phyloP scores from a whole-genome alignment of 2,113 vertebrate genomes.

The Gobio gobio region DNA sequence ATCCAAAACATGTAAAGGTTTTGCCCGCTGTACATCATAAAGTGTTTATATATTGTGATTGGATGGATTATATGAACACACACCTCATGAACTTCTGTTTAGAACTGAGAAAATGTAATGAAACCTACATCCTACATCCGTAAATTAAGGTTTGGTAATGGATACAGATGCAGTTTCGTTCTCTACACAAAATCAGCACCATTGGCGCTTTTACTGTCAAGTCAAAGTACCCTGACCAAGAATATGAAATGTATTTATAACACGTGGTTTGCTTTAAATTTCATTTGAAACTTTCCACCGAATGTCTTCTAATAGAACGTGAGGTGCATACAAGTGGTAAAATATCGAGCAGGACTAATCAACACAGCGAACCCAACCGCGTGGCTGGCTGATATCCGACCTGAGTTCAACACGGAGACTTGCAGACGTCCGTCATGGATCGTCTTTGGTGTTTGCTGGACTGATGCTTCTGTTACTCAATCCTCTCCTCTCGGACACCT shows the following conservation, averaged over 20 bases:
- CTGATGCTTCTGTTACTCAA: slow-evolving; percentile 76
- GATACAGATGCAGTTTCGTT: neutral
- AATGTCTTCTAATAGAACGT: neutral
- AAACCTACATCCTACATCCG: neutral
- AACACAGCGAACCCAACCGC: neutral
- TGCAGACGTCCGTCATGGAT: slow-evolving; percentile 83
- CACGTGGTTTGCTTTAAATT: neutral
- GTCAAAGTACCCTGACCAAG: neutral
- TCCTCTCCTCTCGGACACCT: slow-evolving; percentile 77
- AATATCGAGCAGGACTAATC: neutral
- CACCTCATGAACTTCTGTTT: neutral
- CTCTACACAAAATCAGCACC: slow-evolving; percentile 27
- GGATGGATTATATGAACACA: neutral
- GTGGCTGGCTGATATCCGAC: slow-evolving; percentile 14
- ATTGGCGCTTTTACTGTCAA: neutral
- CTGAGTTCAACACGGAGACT: slow-evolving; percentile 47
- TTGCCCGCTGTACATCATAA: neutral
- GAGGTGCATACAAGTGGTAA: neutral
- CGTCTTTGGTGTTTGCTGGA: slow-evolving; percentile 83
- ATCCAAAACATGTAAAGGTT: neutral
- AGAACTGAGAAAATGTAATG: neutral
- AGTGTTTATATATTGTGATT: neutral
- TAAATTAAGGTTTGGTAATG: neutral
- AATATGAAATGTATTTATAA: slow-evolving; percentile 7
- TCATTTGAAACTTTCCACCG: neutral